Percentiles rank a stretch among this genome's conserved stretches.
Conservation (phyloP, 2,888 invertebrate genomes). For the Drosophila mimica region DNA sequence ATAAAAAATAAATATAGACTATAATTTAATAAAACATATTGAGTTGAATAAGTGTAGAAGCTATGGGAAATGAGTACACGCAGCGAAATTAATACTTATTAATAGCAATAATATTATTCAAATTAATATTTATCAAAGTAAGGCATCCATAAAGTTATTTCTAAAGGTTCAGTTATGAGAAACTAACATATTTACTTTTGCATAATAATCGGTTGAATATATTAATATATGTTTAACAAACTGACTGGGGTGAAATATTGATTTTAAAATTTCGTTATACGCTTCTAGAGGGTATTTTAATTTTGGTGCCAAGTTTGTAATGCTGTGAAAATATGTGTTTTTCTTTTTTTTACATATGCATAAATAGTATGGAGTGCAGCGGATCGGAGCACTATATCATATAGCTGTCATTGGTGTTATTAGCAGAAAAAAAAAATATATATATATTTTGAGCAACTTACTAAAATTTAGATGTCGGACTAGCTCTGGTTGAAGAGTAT, state of each 20-base stretch:
- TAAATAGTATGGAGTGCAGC: neutral
- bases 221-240: neutral
- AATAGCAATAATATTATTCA: neutral
- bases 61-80: neutral
- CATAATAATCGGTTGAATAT: neutral
- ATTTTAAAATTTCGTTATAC: neutral
- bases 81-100: neutral
- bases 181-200: neutral
- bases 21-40: slow-evolving; percentile 10
- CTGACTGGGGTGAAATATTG: neutral
- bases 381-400: neutral
- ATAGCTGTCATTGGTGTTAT: neutral
- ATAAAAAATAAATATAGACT: slow-evolving; percentile 1
- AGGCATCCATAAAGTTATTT: neutral
- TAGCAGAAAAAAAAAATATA: rapidly evolving
- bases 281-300: neutral
- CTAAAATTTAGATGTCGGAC: neutral
- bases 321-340: neutral
- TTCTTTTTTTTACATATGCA: too few species aligned
- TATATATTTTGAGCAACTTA: too few species aligned
- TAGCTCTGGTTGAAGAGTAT: neutral
- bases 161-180: neutral
- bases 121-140: neutral
- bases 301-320: neutral
- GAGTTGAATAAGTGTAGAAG: slow-evolving; percentile 9